These are phyloP conservation scores for Datnioides undecimradiatus DNA, from an alignment of 2,113 vertebrate genomes.

Conservation along the genomic window DNA sequence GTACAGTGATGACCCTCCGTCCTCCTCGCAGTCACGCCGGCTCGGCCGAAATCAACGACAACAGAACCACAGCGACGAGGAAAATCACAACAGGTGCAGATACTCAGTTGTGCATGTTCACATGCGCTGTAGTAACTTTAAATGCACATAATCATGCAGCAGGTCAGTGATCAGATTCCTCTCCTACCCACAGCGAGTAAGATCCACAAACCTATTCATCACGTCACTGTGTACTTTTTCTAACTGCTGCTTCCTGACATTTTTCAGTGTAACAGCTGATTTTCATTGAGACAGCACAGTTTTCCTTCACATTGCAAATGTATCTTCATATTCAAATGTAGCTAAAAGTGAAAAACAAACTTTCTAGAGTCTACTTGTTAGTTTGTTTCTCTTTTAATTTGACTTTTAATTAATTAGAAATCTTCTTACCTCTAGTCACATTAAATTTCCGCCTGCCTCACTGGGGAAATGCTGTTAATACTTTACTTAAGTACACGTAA, in stretches of 20 bases:
- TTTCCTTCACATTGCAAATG: background rate
- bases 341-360: background rate
- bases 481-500: background rate
- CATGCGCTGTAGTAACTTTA: too few relatives aligned
- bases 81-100: constrained; percentile 68
- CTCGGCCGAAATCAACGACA: constrained; percentile 75
- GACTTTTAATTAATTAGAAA: background rate
- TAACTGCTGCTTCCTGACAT: too few relatives aligned
- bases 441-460: background rate
- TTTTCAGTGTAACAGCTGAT: too few relatives aligned
- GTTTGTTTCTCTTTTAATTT: background rate
- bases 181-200: too few relatives aligned
- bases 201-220: too few relatives aligned
- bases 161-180: too few relatives aligned
- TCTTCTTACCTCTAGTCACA: background rate
- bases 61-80: constrained; percentile 64
- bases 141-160: too few relatives aligned
- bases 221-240: too few relatives aligned
- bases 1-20: constrained; percentile 72
- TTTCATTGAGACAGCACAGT: background rate
- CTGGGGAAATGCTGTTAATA: background rate
- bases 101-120: too few relatives aligned
- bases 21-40: constrained; percentile 80
- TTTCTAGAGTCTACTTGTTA: background rate
- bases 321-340: background rate